Base-by-base conservation (phyloP, 2,797 vertebrate genomes). In the Jordanella pulchra region DNA sequence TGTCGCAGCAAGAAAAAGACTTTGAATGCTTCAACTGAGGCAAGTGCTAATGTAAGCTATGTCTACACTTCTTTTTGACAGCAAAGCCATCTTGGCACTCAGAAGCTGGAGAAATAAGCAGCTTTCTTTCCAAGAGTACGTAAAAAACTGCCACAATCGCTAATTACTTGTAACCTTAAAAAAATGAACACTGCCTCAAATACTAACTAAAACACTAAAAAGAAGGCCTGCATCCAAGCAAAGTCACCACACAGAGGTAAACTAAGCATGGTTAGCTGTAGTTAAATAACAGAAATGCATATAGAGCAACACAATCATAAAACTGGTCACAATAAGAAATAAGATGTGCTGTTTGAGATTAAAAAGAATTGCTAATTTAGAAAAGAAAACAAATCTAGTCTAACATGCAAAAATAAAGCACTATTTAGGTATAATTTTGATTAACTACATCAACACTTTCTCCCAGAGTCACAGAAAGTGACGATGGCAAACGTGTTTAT, bases 1-100 rank as follows among this genome's bases (percentile, higher is more conserved):
- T 68, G 15, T 45, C 28, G 5, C 21, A 64, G 50, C 72, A 18
- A 42, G 60, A 78, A 63, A 78, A 45, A 1, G 63, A 11, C n/a
- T 21, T 23, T 60, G 65, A 65, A 28, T 50, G 69, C 30, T 50
- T 69, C 14, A 60, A 67, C 58, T 35, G 51, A 45, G 13, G 60
- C 35, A 23, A 63, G 61, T 55, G 56, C 64, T 75, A 3, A 63
- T 63, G 51, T 70, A 78, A 81, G 77, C 69, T 32, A 23, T 42
- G 82, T 65, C 66, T 27, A 64, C 44, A 54, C 53, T 84, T 86
- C 77, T 78, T 78, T 85, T 72, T 77, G 54, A 86, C 78, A 75
- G 65, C 66, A 32, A 25, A 66, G 23, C 39, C 79, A 81, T 58
- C 32, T 75, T 48, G 3, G 44, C 64, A 77, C 14, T 71, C 50